Base-by-base conservation (phyloP, 2,113 vertebrate genomes). In the Cyprinodon variegatus region DNA sequence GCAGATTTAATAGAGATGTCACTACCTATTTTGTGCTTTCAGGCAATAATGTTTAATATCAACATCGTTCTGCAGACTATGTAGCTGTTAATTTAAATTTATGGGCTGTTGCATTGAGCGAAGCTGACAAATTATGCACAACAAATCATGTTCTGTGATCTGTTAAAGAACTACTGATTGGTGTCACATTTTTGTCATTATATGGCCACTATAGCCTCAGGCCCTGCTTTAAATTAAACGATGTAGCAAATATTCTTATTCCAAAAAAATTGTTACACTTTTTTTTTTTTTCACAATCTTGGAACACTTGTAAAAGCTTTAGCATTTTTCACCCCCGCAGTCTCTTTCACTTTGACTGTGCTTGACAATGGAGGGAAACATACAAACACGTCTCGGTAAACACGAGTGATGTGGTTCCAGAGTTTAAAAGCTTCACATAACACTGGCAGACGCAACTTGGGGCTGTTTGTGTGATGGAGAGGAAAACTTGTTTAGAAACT, bases 401-500 rank as follows among this genome's bases (percentile, higher is more conserved):
- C 83, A 88, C 65, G 85, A 90, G 84, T 89, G 89, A 89, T 82
- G 89, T 88, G 78, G 81, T 91, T 91, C 89, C 92, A 93, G 86
- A 90, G 86, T 92, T 87, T 91, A 91, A 91, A 89, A 91, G 88
- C 88, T 86, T 88, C 87, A 84, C 72, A 82, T 72, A 83, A 85
- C 85, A 85, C 83, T 88, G 84, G 85, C 78, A 89, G 88, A 91
- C 86, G 86, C 83, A 78, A 92, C 90, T 93, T 76, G 83, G 65
- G 91, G 90, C 87, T 91, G 87, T 92, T 92, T 92, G 88, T 88
- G 89, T 86, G 87, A 91, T 83, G 78, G 81, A 89, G 87, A 89
- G 86, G 89, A 91, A 85, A 91, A 90, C 70, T 91, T 91, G 88
- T 90, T 93, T 86, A 90, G 82, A 83, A 86, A 88, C 86, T 90